phyloP scores from a whole-genome alignment of 1,140 invertebrate species.

The Phortica variegata region DNA sequence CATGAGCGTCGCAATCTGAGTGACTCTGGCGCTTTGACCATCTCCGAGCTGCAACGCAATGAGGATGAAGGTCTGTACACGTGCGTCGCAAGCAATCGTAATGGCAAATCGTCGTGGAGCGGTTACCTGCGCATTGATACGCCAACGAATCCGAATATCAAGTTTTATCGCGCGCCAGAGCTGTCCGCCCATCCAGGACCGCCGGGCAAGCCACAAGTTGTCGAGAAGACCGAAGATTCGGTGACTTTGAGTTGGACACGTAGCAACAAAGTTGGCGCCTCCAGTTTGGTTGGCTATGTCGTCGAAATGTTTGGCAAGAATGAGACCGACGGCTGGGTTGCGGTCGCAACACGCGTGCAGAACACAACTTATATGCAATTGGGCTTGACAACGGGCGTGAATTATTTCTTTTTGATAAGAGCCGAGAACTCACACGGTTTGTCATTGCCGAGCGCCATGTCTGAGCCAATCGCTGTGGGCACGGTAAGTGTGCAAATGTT shows the following conservation, averaged over 20 bases:
- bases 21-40: constrained; percentile 70
- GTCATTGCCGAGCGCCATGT: constrained; percentile 68
- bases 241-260: constrained; percentile 81
- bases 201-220: constrained; percentile 71
- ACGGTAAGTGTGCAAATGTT: constrained; percentile 36
- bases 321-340: constrained; percentile 61
- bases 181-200: constrained; percentile 73
- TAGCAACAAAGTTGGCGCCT: constrained; percentile 76
- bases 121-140: constrained; percentile 75
- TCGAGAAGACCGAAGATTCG: constrained; percentile 74
- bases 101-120: constrained; percentile 83
- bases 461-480: constrained; percentile 63
- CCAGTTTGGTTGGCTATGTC: constrained; percentile 79
- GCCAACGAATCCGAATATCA: constrained; percentile 80
- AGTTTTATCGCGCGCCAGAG: constrained; percentile 78
- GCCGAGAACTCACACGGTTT: constrained; percentile 85
- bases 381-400: constrained; percentile 70
- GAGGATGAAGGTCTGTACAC: constrained; percentile 77
- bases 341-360: constrained; percentile 63
- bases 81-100: constrained; percentile 78
- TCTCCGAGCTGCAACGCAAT: constrained; percentile 72
- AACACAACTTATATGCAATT: constrained; percentile 67
- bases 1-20: constrained; percentile 68
- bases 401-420: constrained; percentile 82
- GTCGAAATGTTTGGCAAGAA: constrained; percentile 67